Percentiles rank a stretch among this genome's conserved stretches.
Conservation (phyloP, 1,140 invertebrate genomes). For the Aradophagus sp. region DNA sequence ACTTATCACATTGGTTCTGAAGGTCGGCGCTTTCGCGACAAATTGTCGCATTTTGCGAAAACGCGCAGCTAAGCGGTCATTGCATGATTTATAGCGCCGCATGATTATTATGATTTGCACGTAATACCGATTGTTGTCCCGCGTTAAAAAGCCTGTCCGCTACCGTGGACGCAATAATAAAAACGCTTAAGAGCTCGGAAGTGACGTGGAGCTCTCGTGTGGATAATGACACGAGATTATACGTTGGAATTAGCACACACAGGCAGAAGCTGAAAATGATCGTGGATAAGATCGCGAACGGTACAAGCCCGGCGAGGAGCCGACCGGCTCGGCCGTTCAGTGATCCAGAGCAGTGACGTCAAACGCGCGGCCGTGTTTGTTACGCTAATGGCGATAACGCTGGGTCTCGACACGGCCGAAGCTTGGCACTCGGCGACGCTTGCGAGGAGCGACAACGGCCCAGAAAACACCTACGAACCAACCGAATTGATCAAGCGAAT, state of each 20-base stretch:
- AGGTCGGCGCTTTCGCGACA: too few relatives aligned
- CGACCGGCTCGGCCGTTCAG: slow-evolving; percentile 54
- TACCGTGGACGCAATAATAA: slow-evolving; percentile 43
- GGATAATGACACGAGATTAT: slow-evolving; percentile 63
- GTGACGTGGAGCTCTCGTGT: slow-evolving; percentile 51
- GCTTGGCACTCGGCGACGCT: too few relatives aligned
- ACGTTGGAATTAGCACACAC: slow-evolving; percentile 60
- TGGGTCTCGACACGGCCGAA: slow-evolving; percentile 24
- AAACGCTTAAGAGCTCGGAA: slow-evolving; percentile 52
- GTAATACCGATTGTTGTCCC: slow-evolving; percentile 44
- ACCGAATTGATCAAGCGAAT: slow-evolving; percentile 23
- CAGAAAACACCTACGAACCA: slow-evolving; percentile 40
- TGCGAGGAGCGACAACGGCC: slow-evolving; percentile 45
- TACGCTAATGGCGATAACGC: slow-evolving; percentile 60
- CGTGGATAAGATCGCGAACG: slow-evolving; percentile 57
- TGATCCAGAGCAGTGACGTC: slow-evolving; percentile 50
- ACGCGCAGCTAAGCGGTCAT: slow-evolving; percentile 7
- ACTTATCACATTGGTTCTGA: too few relatives aligned
- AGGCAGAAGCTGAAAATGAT: slow-evolving; percentile 51
- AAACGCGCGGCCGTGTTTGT: slow-evolving; percentile 38
- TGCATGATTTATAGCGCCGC: slow-evolving; percentile 30
- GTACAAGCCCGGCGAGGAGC: slow-evolving; percentile 51
- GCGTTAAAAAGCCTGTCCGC: slow-evolving; percentile 40
- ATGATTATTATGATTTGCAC: slow-evolving; percentile 49
- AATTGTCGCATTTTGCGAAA: slow-evolving; percentile 26